Conservation (phyloP, 2,888 invertebrate species). For the Stenolophus ochropezus region DNA sequence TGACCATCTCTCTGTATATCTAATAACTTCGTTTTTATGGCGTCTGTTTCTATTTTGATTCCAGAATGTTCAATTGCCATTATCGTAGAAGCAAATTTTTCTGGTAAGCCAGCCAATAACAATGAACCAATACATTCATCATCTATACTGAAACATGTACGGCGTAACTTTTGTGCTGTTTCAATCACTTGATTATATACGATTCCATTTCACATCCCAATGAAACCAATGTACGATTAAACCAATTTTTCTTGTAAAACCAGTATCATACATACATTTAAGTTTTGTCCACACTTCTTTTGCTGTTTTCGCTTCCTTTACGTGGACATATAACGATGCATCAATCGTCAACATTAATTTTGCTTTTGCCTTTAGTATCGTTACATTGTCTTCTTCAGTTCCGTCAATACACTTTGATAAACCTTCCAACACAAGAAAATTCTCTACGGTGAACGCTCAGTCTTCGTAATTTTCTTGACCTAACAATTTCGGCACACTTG, state of each 20-base stretch:
- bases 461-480: not conserved
- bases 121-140: constrained; percentile 42
- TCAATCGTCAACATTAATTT: constrained; percentile 63
- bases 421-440: not conserved
- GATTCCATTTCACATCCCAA: constrained; percentile 9
- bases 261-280: constrained; percentile 30
- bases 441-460: not conserved
- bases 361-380: constrained; percentile 61
- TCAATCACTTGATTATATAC: constrained; percentile 44
- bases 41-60: not conserved
- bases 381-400: constrained; percentile 31
- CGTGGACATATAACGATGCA: constrained; percentile 63
- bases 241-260: constrained; percentile 38
- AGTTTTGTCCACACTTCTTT: constrained; percentile 71
- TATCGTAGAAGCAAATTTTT: constrained; percentile 49
- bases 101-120: constrained; percentile 53
- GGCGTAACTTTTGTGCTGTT: constrained; percentile 48
- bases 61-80: constrained; percentile 45
- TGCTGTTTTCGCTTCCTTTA: constrained; percentile 61
- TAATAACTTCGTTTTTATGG: constrained; percentile 2
- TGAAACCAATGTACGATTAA: constrained; percentile 41
- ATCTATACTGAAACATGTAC: constrained; percentile 49
- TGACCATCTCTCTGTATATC: not conserved
- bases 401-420: constrained; percentile 47
- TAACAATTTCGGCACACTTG: too few species aligned